Evolutionary conservation across 35 echinoderm and acorn worm species (phyloP), one percentile per base, ranked within the genome.

Genomic region (Apostichopus californicus): DNA sequence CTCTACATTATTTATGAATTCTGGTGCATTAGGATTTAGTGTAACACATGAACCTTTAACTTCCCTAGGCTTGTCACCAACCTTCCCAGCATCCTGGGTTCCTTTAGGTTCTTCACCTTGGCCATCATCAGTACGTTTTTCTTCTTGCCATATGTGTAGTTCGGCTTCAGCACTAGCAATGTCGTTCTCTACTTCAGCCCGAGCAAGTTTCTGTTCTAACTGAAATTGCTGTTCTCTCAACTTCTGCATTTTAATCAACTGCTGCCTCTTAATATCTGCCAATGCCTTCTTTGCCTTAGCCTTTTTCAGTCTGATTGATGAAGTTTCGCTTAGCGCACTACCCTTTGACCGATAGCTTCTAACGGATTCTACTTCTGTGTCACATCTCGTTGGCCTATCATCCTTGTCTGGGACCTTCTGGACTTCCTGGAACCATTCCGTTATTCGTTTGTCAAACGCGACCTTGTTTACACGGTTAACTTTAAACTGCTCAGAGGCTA

Each of bases 281-380:
- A 86, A 58, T 4, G 83, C 83, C 10, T 57, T 86, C 56, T 86
- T 86, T 86, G 83, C 83, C 56, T 9, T 60, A 9, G 52, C 83
- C 57, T 58, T 55, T 65, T 86, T 86, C 54, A 86, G 34, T 18
- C 52, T 14, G 20, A 58, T 57, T 18, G 83, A 86, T 18, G 55
- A 86, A 5, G 56, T 23, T 3, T 15, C n/a, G 59, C 83, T 28
- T 86, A 1, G 83, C 14, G 20, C 59, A 23, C 8, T 10, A 15
- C 60, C 60, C 26, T 28, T 28, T 28, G 26, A 28, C 26, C 26
- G 26, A 28, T 28, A 28, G 52, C 78, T 80, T 54, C 15, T 54
- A 5, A 15, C 26, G 12, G 78, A 9, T 52, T 34, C 25, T 13
- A 54, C 26, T 28, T 28, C 26, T 28, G 54, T 80, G 8, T 6